Percentiles rank a stretch among this genome's conserved stretches.
These are phyloP conservation scores for Chaetodon trifasciatus DNA, from an alignment of 2,797 vertebrate genomes.

Conservation along the genomic window DNA sequence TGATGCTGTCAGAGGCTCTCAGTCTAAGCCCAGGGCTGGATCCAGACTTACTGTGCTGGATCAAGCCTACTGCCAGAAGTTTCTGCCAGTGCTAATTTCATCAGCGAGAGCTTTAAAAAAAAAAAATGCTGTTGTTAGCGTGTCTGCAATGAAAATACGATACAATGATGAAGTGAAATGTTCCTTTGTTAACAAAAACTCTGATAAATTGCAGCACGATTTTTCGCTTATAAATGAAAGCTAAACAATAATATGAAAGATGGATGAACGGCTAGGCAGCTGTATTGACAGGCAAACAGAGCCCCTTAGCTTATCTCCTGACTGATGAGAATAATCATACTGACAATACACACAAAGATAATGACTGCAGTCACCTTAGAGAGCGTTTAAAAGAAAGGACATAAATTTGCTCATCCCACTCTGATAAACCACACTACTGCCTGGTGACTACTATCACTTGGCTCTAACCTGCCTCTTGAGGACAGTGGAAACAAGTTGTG, in stretches of 20 bases:
- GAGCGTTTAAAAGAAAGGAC: neutral
- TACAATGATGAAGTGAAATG: no score
- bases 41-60: conserved; percentile 22
- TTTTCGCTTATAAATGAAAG: neutral
- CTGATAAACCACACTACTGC: neutral
- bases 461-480: neutral
- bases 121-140: neutral
- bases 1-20: conserved; percentile 45
- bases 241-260: neutral
- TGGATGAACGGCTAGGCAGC: neutral
- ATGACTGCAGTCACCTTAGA: neutral
- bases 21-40: conserved; percentile 26
- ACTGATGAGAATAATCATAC: neutral
- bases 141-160: neutral
- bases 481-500: neutral
- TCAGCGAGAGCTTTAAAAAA: neutral
- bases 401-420: neutral
- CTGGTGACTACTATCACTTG: neutral
- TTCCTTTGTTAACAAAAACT: neutral
- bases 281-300: neutral
- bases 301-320: neutral
- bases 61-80: conserved; percentile 22
- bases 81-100: conserved; percentile 19
- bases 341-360: neutral
- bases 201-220: neutral